Conservation (phyloP, 2,888 invertebrate species). For the Flexamia atlantica region DNA sequence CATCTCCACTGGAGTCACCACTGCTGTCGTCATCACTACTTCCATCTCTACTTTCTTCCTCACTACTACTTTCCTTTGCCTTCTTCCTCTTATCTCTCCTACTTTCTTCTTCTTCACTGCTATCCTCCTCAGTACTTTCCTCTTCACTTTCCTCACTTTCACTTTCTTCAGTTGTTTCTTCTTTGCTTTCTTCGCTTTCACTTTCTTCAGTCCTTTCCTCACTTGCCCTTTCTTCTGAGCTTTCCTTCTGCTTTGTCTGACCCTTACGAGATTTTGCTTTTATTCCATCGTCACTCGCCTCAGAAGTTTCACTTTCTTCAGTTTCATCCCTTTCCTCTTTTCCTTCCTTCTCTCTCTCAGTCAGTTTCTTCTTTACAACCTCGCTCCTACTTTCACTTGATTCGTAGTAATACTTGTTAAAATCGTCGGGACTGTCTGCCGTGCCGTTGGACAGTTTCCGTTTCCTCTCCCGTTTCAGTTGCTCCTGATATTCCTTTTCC, state of each 20-base stretch:
- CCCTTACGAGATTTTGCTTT: background rate
- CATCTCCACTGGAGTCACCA: constrained; percentile 2
- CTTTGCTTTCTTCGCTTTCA: background rate
- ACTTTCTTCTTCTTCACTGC: constrained; percentile 1
- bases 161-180: background rate
- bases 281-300: background rate
- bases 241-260: background rate
- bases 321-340: background rate
- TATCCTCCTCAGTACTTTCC: background rate
- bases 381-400: background rate
- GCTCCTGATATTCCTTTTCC: constrained; percentile 24
- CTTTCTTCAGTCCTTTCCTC: background rate
- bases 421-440: constrained; percentile 10
- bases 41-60: background rate
- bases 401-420: background rate
- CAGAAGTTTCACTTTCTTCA: constrained; percentile 12
- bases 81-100: constrained; percentile 16
- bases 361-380: background rate
- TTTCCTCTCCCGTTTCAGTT: background rate
- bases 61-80: background rate
- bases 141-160: constrained; percentile 35
- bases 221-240: background rate
- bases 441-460: constrained; percentile 18
- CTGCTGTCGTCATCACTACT: constrained; percentile 7
- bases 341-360: constrained; percentile 13